Percentiles rank a stretch among this genome's conserved stretches.
Evolutionary conservation across 2,888 invertebrate genomes (phyloP).

Genomic region (Euproctis similis): DNA sequence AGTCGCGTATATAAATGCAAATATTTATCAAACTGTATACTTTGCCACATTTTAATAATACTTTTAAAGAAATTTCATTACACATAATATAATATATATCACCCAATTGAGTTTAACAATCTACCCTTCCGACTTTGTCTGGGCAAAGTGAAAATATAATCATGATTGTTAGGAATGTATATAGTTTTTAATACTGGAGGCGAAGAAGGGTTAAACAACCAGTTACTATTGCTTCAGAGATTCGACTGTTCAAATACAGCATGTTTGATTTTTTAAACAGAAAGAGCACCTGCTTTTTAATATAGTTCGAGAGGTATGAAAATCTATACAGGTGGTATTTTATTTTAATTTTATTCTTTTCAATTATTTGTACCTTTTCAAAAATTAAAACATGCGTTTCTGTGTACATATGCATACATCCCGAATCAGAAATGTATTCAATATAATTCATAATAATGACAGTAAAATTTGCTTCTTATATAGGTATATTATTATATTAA

Average conservation of each 20-base stretch:
- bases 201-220: constrained; percentile 22
- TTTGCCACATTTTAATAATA: constrained; percentile 64
- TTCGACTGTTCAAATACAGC: constrained; percentile 40
- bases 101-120: constrained; percentile 59
- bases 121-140: constrained; percentile 42
- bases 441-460: constrained; percentile 28
- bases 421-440: constrained; percentile 26
- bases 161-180: constrained; percentile 70
- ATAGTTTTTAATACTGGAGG: constrained; percentile 59
- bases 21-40: constrained; percentile 35
- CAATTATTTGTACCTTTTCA: too few species aligned
- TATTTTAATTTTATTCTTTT: too few species aligned
- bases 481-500: constrained; percentile 20
- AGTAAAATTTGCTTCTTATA: constrained; percentile 23
- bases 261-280: constrained; percentile 17
- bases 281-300: constrained; percentile 33
- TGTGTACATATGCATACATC: constrained; percentile 20
- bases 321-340: constrained; percentile 8
- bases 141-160: constrained; percentile 43
- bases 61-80: constrained; percentile 48
- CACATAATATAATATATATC: constrained; percentile 42
- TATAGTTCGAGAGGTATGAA: constrained; percentile 17
- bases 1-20: constrained; percentile 58
- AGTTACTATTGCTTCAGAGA: constrained; percentile 27
- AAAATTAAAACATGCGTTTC: constrained; percentile 10